Conservation (phyloP, 1,140 invertebrate species). For the Trinorchestia longiramus region DNA sequence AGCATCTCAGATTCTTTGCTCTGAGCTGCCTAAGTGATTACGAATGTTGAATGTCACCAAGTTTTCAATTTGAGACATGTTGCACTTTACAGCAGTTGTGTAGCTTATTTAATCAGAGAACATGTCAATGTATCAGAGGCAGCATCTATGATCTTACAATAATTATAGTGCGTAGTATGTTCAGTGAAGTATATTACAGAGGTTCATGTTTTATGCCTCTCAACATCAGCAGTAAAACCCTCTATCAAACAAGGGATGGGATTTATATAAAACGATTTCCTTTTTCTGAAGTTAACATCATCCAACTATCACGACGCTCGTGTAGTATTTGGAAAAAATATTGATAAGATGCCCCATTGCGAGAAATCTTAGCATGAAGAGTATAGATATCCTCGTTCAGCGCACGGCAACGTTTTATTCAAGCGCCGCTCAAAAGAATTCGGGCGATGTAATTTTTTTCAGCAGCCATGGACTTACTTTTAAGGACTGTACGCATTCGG, state of each 20-base stretch:
- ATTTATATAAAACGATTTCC: not conserved
- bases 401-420: not conserved
- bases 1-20: not conserved
- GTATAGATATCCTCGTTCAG: not conserved
- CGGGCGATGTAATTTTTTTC: not conserved
- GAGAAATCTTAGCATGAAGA: not conserved
- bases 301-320: not conserved
- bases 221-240: too few relatives aligned
- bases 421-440: not conserved
- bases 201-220: too few relatives aligned
- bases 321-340: not conserved
- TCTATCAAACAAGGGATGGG: too few relatives aligned
- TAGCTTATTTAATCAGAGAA: not conserved
- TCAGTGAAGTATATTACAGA: too few relatives aligned
- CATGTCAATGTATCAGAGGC: too few relatives aligned
- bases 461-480: not conserved
- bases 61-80: not conserved
- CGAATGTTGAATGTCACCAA: too few relatives aligned
- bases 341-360: not conserved
- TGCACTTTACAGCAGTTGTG: not conserved
- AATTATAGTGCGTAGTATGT: too few relatives aligned
- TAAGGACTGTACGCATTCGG: not conserved
- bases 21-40: not conserved
- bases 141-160: too few relatives aligned
- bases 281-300: not conserved